Conservation (phyloP, 2,797 vertebrate genomes). For the Masticophis lateralis region DNA sequence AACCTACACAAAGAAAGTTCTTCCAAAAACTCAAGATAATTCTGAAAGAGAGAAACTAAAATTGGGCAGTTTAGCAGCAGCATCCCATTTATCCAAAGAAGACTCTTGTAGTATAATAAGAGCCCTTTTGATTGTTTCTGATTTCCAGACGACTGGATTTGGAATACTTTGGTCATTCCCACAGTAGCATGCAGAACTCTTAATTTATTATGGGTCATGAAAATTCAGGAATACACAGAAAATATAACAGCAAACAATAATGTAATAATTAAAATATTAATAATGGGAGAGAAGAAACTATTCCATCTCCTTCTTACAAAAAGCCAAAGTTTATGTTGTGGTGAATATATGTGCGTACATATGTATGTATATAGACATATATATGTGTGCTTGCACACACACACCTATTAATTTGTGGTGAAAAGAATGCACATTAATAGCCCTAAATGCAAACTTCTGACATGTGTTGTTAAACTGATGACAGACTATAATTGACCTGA, state of each 20-base stretch:
- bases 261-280: constrained; percentile 54
- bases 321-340: constrained; percentile 38
- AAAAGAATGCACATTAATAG: constrained; percentile 38
- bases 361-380: neutral
- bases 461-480: neutral
- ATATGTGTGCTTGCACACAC: neutral
- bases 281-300: constrained; percentile 9
- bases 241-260: constrained; percentile 42
- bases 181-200: constrained; percentile 47
- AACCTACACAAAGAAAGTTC: constrained; percentile 31
- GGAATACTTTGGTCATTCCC: constrained; percentile 32
- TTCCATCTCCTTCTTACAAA: constrained; percentile 41
- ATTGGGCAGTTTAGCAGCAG: constrained; percentile 38
- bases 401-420: constrained; percentile 3
- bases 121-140: constrained; percentile 12
- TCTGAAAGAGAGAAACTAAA: constrained; percentile 40
- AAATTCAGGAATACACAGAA: constrained; percentile 55
- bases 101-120: neutral
- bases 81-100: constrained; percentile 28
- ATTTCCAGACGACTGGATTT: constrained; percentile 62
- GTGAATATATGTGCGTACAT: neutral
- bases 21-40: constrained; percentile 45
- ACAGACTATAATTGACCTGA: constrained; percentile 24
- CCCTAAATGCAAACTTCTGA: constrained; percentile 5
- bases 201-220: constrained; percentile 26